A percentile compares a stretch with the other conserved stretches of the same genome.
Evolutionary conservation across 1,140 invertebrate genomes (phyloP).

Genomic region (Hylyphantes graminicola): DNA sequence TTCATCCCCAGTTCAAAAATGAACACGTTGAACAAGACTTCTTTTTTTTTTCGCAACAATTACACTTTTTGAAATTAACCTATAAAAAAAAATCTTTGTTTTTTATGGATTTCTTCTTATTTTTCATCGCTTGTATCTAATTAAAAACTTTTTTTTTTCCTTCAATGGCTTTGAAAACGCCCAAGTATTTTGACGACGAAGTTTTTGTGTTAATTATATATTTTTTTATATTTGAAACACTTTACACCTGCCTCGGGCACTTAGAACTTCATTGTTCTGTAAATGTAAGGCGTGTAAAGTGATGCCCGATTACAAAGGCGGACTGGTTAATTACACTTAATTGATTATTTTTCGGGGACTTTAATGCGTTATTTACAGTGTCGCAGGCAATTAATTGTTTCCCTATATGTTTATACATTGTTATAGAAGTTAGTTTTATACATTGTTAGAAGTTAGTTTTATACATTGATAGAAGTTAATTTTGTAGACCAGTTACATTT

Average conservation of each 20-base stretch:
- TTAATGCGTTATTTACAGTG: no score
- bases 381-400: no score
- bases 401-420: no score
- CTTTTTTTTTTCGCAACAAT: constrained; percentile 21
- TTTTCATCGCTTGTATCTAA: constrained; percentile 27
- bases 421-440: no score
- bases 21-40: not conserved
- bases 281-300: constrained; percentile 6
- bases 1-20: constrained; percentile 23
- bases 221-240: not conserved
- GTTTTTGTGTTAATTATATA: no score
- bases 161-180: not conserved
- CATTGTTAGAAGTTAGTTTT: no score
- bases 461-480: no score
- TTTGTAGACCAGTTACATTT: no score
- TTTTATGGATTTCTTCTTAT: constrained; percentile 1
- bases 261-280: not conserved
- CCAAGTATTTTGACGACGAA: constrained; percentile 8
- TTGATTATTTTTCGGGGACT: constrained; percentile 5
- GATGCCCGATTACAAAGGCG: constrained; percentile 24
- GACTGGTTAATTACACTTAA: constrained; percentile 22
- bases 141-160: constrained; percentile 33
- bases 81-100: constrained; percentile 17
- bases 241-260: constrained; percentile 28
- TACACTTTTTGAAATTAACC: constrained; percentile 31